These are phyloP conservation scores for Machaerirhynchus nigripectus DNA, from an alignment of 2,113 vertebrate genomes.

Conservation along the genomic window DNA sequence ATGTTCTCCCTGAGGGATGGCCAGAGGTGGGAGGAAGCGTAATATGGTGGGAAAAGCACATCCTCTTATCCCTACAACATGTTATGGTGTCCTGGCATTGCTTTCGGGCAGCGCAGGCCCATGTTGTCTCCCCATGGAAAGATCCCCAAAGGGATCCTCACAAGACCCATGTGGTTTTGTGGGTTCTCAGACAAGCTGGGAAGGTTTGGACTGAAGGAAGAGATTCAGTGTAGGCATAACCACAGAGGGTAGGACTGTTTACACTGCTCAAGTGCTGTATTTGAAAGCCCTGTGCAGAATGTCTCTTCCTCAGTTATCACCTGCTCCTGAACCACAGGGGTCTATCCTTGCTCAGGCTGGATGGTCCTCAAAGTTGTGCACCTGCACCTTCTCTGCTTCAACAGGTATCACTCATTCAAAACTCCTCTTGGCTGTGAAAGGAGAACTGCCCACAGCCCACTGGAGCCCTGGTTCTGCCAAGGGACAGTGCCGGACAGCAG, in stretches of 20 bases:
- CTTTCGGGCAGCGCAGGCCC: neutral
- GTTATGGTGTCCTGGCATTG: neutral
- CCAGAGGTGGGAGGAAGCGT: neutral
- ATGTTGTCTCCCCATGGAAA: neutral
- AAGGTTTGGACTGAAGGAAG: neutral
- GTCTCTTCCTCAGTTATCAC: neutral
- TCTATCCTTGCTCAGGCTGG: neutral
- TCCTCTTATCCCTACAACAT: fast-evolving
- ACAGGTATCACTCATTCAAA: neutral
- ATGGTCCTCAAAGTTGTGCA: neutral
- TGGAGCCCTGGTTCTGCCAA: neutral
- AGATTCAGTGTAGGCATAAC: neutral
- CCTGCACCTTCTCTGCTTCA: neutral
- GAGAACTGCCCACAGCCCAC: neutral
- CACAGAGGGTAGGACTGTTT: neutral
- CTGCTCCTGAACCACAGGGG: neutral
- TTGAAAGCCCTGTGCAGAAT: neutral
- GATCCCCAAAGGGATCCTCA: neutral
- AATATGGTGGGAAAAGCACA: neutral
- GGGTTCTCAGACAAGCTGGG: neutral
- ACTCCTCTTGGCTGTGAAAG: neutral
- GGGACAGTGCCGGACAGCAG: neutral
- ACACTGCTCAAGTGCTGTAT: neutral
- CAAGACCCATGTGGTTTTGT: neutral
- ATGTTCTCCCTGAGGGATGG: neutral